Base-by-base conservation (phyloP, 2,888 invertebrate species). In the Fissipunctia ypsillon region DNA sequence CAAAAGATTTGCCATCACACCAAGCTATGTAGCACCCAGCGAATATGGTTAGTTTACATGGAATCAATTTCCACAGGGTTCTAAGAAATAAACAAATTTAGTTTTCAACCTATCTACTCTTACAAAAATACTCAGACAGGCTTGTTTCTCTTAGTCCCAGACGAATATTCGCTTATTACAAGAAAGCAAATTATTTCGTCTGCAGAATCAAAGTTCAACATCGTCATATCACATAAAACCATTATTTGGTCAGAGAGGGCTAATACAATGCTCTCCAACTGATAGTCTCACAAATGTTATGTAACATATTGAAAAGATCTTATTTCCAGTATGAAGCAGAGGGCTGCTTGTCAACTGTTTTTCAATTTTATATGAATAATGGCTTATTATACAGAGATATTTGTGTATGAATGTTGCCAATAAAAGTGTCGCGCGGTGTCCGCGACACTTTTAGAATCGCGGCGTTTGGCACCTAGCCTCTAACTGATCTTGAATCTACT, bases 161-260 rank as follows among this genome's bases (percentile, higher is more conserved):
- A 76, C 70, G 19, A 77, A 60, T 50, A 31, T 38, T 54, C 52
- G 50, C 72, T 35, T 31, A 65, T n/a, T 41, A 25, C 25, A 52
- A 48, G n/a, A 9, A 54, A 68, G 48, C 41, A 48, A 67, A 48
- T 35, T n/a, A 28, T 65, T 56, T 69, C 60, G n/a, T 61, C 74
- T 52, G 45, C 19, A 0, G 9, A 67, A 52, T 41, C 14, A 1
- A 78, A 48, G 41, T 28, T 38, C 10, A 14, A 66, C n/a, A 61
- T 61, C 54, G 25, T 67, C 68, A 64, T 64, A 78, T 69, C 74
- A 74, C 57, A 78, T 63, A 67, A 78, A 78, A 78, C n/a, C 35
- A 60, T 59, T 35, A 59, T 41, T 35, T 31, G 48, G 31, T 48
- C 60, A 41, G 38, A 50, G 38, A 28, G 41, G 16, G 41, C 41